Base-by-base conservation (phyloP, 92 coral and sea anemone species). In the Palythoa grandiflora region DNA sequence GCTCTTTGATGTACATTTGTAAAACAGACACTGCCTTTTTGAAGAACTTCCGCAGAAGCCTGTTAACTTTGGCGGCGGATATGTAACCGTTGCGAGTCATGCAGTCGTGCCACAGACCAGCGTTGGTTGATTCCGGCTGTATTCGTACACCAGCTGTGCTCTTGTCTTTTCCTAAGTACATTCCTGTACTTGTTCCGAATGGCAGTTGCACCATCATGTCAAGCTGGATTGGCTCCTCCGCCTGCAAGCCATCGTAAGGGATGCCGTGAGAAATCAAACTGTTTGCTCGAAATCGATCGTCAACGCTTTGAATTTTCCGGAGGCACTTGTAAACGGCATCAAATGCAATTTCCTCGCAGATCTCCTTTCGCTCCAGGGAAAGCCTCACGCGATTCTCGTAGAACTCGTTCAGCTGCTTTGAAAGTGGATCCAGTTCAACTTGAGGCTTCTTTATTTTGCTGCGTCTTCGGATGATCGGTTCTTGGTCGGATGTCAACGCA, bases 261-360 rank as follows among this genome's bases (percentile, higher is more conserved):
- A 97, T 97, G 19, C 99, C 99, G 70, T 97, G 98, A 71, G 98
- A 94, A 20, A 97, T 96, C 55, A 95, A 75, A 84, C 99, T 97
- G 85, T 96, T 95, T 3, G 96, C 98, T 38, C 99, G 96, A 83
- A 97, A 97, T 88, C 99, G 93, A 63, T 85, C 94, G 76, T 97
- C 99, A 5, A 96, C 99, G 61, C 96, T 94, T 86, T 97, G 96
- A 40, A 97, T 97, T 88, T 97, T 97, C 15, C 98, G 93, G 70
- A 97, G 85, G 87, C 98, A 92, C 77, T 95, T 97, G 54, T 94
- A 91, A 66, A 94, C 94, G 1, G 98, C 91, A 74, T 92, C 92
- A 96, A 92, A 96, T 19, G 99, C 99, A 38, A 97, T 96, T 84
- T 97, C 98, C 85, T 97, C 98, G 85, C 99, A 97, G 88, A 97